Evolutionary conservation across 2,113 vertebrate genomes (phyloP).

Genomic region (zebrafish (Danio rerio)): GRCz12tu NC_133181.1:6010501-6011000

Average conservation of each 20-base stretch:
- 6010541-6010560: slow-evolving; percentile 69
- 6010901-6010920: slow-evolving; percentile 45
- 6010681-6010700: not conserved
- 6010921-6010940: slow-evolving; percentile 51
- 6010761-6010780: not conserved
- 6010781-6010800: not conserved
- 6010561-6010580: slow-evolving; percentile 64
- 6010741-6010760: not conserved
- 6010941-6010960: slow-evolving; percentile 68
- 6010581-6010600: slow-evolving; percentile 50
- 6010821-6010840: slow-evolving; percentile 68
- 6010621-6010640: slow-evolving; percentile 51
- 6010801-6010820: slow-evolving; percentile 25
- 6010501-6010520: slow-evolving; percentile 57
- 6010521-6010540: slow-evolving; percentile 66
- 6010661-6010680: slow-evolving; percentile 43
- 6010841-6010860: slow-evolving; percentile 64
- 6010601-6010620: slow-evolving; percentile 50
- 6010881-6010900: slow-evolving; percentile 74
- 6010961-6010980: slow-evolving; percentile 60
- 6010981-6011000: slow-evolving; percentile 67
- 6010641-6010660: slow-evolving; percentile 48
- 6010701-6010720: slow-evolving; percentile 39
- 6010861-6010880: slow-evolving; percentile 70
- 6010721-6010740: not conserved